Base-by-base conservation (phyloP, 1,140 invertebrate genomes). In the Panagrolaimus sp. region DNA sequence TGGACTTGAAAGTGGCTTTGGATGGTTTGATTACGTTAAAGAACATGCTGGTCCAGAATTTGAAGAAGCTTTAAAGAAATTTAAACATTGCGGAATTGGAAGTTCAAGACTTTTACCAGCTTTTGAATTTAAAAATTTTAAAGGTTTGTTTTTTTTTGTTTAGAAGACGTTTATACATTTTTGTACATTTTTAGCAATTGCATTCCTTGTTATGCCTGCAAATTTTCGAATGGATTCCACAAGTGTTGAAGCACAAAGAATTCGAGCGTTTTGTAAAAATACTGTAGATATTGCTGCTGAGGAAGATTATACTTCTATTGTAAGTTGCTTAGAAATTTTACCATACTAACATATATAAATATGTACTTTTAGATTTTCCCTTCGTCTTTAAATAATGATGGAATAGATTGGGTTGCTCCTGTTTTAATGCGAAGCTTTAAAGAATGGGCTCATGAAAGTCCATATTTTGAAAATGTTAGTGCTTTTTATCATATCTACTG, bases 121-220 rank as follows among this genome's bases (percentile, higher is more conserved):
- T 26, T 58, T 26, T 58, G 52, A 58, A 21, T 26, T 26, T 58
- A 58, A 58, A 28, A 58, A 58, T 58, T 58, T 58, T 28, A 58
- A 58, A 14, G 21, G 52, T 58, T 21, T 26, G 52, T 58, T 17
- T 4, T 4, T 14, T 58, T 24, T 58, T 38, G 32, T 7, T 58
- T 52, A 21, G 24, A 12, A 8, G 1, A 52, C 26, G 10, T n/a
- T 10, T 12, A 26, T 0, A 17, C 3, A 12, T 58, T 58, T 24
- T n/a, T 52, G 48, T 1, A 12, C 15, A 14, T 14, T 58, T 58
- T 58, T 21, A 26, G 14, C 52, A 58, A 28, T 58, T 24, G 28
- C 28, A 26, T 21, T 58, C 10, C 21, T 58, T 21, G 12, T 58
- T 58, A 28, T 58, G 10, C 52, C 52, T 12, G 15, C 14, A 58